Evolutionary conservation across 2,888 invertebrate genomes (phyloP), one percentile per base, ranked within the genome.

Genomic region (Leucania comma): DNA sequence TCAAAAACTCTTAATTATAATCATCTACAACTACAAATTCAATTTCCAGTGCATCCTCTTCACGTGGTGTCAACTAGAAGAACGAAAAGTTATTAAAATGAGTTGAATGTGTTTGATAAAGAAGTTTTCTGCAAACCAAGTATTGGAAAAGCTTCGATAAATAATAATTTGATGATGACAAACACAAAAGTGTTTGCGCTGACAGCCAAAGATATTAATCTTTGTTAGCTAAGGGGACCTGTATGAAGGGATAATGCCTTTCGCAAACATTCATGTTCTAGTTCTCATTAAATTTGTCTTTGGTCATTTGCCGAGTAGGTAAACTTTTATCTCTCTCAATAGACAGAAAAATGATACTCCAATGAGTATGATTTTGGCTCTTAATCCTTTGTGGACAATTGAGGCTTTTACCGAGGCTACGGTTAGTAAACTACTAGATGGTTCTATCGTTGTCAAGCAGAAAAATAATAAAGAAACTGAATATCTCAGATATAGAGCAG

Each of bases 221-320:
- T 53, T 74, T n/a, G 76, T 66, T 32, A 66, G 66, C 42, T 14
- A 62, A 3, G 54, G 75, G 1, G 6, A 67, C 3, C 48, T 72
- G 0, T 63, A 81, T 8, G 1, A 76, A 1, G 71, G 74, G 5
- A 56, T 83, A 3, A 59, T 90, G 20, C 86, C 87, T 0, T 56
- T 89, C 0, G 81, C 86, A 32, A 42, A 89, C 0, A 73, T 87
- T 20, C 86, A 87, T 71, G 75, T 87, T 4, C 35, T 89, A 1
- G 93, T 93, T 76, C 29, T 74, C 90, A 3, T 83, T n/a, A n/a
- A n/a, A n/a, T n/a, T 88, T 76, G 93, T 87, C 57, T 90, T 87
- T 53, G 92, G 91, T 0, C 93, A 94, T 75, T 83, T 93, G 3
- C 4, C 72, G n/a, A n/a, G n/a, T 93, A 0, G 91, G 88, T 58